phyloP scores from a whole-genome alignment of 1,140 invertebrate species.

The Dysdera silvatica region DNA sequence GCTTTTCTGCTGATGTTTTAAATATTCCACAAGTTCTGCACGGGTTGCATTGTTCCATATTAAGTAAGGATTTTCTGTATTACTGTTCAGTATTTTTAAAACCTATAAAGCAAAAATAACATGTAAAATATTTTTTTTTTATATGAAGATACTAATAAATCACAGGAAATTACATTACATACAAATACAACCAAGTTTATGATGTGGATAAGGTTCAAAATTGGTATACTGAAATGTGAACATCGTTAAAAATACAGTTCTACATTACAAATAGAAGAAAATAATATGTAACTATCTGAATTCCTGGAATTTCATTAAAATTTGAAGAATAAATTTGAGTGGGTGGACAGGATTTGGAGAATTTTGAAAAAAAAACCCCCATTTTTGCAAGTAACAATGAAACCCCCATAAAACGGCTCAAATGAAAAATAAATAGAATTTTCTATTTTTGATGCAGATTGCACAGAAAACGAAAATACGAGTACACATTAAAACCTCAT shows the following conservation, averaged over 20 bases:
- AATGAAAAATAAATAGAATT: not conserved
- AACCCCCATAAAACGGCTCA: not conserved
- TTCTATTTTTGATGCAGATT: no score
- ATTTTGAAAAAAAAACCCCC: not conserved
- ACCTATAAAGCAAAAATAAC: slow-evolving; percentile 47
- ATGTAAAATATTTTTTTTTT: not conserved
- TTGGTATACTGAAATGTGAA: no score
- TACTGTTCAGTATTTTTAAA: slow-evolving; percentile 89
- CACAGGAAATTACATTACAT: not conserved
- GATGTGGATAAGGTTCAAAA: no score
- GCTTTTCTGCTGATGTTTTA: slow-evolving; percentile 63
- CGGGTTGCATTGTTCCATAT: slow-evolving; percentile 97
- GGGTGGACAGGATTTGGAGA: no score
- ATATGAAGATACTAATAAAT: not conserved
- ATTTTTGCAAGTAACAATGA: not conserved
- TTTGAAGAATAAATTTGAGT: no score
- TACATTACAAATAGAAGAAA: no score
- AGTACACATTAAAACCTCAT: no score
- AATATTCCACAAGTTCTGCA: slow-evolving; percentile 80
- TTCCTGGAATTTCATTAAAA: no score
- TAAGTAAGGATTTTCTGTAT: slow-evolving; percentile 89
- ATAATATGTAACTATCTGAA: no score
- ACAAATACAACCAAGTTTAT: not conserved
- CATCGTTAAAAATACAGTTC: no score
- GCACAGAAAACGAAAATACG: no score